A percentile compares a stretch with the other conserved stretches of the same genome.
These are phyloP conservation scores for Meliscaeva auricollis DNA, from an alignment of 2,888 invertebrate species.

Conservation along the genomic window DNA sequence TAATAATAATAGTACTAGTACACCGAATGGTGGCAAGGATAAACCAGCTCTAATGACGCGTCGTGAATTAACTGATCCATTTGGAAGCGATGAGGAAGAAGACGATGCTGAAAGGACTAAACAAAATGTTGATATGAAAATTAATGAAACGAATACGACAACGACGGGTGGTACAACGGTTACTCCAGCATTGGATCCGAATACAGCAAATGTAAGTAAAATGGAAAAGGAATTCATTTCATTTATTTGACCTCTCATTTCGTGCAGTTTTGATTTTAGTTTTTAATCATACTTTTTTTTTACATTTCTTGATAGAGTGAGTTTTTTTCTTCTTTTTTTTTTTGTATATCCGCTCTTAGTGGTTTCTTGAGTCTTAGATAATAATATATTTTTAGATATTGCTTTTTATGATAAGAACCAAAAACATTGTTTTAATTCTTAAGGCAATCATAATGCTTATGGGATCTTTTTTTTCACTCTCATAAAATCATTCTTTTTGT, in stretches of 20 bases:
- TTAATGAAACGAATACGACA: constrained; percentile 75
- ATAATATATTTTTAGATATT: too few relatives aligned
- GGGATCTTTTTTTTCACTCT: too few relatives aligned
- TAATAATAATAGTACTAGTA: constrained; percentile 75
- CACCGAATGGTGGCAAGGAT: constrained; percentile 75
- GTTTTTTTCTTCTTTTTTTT: neutral
- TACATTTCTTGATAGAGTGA: neutral
- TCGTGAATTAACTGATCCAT: constrained; percentile 93
- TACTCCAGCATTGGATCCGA: constrained; percentile 83
- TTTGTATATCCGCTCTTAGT: neutral
- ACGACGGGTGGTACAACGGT: constrained; percentile 72
- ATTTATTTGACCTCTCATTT: constrained; percentile 32
- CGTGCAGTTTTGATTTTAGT: constrained; percentile 18
- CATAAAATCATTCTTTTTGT: too few relatives aligned
- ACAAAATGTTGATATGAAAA: constrained; percentile 61
- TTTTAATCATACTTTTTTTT: constrained; percentile 50
- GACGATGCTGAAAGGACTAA: constrained; percentile 85
- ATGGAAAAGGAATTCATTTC: neutral
- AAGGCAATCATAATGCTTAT: too few relatives aligned
- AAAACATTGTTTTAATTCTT: too few relatives aligned
- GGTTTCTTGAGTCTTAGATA: too few relatives aligned
- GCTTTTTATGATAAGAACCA: too few relatives aligned
- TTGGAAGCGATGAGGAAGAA: constrained; percentile 95
- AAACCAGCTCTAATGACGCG: constrained; percentile 89
- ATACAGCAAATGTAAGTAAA: constrained; percentile 85